Percentiles rank a stretch among this genome's conserved stretches.
These are phyloP conservation scores for Drosophila pseudotakahashii DNA, from an alignment of 2,888 invertebrate genomes.

Conservation along the genomic window DNA sequence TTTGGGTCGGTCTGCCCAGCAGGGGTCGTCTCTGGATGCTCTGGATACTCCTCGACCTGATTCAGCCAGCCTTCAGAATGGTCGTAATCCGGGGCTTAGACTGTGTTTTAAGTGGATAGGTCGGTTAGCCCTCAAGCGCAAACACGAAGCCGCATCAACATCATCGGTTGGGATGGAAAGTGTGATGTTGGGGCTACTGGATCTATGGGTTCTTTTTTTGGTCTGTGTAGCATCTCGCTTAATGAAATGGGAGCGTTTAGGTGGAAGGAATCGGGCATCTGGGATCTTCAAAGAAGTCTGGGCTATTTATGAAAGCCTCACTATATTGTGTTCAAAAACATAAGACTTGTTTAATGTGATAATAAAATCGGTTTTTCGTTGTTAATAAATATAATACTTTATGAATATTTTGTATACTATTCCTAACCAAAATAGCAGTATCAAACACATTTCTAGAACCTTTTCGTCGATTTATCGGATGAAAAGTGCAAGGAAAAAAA, in stretches of 20 bases:
- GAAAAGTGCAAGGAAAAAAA: too few species aligned
- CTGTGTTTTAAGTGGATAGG: constrained; percentile 61
- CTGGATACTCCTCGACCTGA: constrained; percentile 5
- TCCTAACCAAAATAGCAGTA: too few species aligned
- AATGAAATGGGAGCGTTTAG: constrained; percentile 6
- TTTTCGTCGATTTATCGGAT: too few species aligned
- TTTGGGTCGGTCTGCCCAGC: constrained; percentile 54
- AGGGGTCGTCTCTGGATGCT: constrained; percentile 38
- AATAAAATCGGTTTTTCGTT: not conserved
- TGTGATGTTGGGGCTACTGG: constrained; percentile 44
- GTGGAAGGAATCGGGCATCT: not conserved
- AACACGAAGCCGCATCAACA: constrained; percentile 33
- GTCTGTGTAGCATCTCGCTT: constrained; percentile 11
- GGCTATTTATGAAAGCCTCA: too few species aligned
- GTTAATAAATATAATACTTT: too few species aligned
- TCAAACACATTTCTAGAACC: too few species aligned
- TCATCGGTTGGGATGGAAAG: constrained; percentile 16
- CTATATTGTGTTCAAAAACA: not conserved
- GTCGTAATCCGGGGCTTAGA: constrained; percentile 52
- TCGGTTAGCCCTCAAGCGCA: constrained; percentile 46
- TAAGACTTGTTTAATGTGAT: not conserved
- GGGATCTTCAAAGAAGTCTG: not conserved
- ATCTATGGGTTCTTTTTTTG: constrained; percentile 21
- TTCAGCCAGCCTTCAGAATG: not conserved
- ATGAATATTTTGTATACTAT: too few species aligned